Conservation (phyloP, 2,113 vertebrate genomes). For the Glareola pratincola region DNA sequence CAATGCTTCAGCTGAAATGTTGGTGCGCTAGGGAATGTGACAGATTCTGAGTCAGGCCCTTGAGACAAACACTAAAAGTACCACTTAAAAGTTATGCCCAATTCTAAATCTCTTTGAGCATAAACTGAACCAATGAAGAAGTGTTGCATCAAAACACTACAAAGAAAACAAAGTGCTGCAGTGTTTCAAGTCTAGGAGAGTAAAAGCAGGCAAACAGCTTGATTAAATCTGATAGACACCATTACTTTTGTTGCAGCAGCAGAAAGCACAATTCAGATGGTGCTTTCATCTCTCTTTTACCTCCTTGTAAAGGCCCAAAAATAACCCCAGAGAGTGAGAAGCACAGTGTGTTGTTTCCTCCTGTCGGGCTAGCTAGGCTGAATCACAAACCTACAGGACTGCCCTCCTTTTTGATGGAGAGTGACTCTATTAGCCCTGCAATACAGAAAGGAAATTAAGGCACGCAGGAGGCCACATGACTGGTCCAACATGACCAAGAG, state of each 20-base stretch:
- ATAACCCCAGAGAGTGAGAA: neutral
- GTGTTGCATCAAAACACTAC: neutral
- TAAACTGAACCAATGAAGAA: neutral
- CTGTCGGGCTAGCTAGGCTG: neutral
- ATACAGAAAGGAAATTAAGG: neutral
- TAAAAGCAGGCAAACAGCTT: constrained; percentile 36
- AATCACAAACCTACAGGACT: neutral
- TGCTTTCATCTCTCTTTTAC: constrained; percentile 26
- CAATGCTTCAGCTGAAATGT: constrained; percentile 2
- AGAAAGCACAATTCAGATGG: constrained; percentile 3
- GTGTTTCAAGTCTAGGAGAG: neutral
- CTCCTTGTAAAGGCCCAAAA: constrained; percentile 18
- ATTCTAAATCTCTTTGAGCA: constrained; percentile 32
- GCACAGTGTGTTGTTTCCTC: neutral
- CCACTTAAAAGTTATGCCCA: constrained; percentile 16
- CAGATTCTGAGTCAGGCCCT: constrained; percentile 3
- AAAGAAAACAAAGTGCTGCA: neutral
- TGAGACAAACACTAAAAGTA: constrained; percentile 16
- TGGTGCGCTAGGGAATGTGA: neutral
- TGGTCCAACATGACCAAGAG: neutral
- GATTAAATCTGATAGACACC: constrained; percentile 29
- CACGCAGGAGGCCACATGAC: neutral
- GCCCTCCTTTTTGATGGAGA: neutral
- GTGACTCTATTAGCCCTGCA: neutral
- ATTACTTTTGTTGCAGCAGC: constrained; percentile 14